Evolutionary conservation across 2,888 invertebrate species (phyloP), one percentile per base, ranked within the genome.

Genomic region (Pyrgus malvae): DNA sequence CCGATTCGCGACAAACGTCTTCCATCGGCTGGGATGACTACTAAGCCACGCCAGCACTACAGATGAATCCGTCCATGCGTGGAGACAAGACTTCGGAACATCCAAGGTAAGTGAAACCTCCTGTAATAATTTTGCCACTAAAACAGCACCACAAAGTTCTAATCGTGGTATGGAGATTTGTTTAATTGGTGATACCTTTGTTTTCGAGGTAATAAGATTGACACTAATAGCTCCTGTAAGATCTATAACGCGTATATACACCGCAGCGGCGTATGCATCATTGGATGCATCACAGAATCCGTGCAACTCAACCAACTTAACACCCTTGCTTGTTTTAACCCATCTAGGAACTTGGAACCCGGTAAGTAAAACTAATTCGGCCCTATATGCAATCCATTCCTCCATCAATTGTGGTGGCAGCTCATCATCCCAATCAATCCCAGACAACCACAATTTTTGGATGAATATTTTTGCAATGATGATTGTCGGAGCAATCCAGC

Each of bases 391-490:
- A 12, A 37, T 6, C 67, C 65, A 69, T 17, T 67, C 62, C 2
- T 55, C n/a, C 12, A 60, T 5, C 2, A 68, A 35, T 2, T 44
- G 16, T 1, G 12, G 5, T 23, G 62, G 54, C 2, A 69, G 9
- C 6, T 58, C 59, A 1, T 70, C 64, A 56, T 72, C 70, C 72
- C 74, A 74, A 0, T 19, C 58, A 12, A 63, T 38, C 3, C 68
- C 68, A 1, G 60, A 44, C 9, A 69, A 23, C 71, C 74, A 74
- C 2, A 72, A 38, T 45, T 60, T 64, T 51, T 73, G 70, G 2
- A 74, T 70, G 3, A 71, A 63, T 9, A 69, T 48, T 29, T 75
- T 71, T 0, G 68, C 64, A 7, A 23, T 46, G 9, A 72, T 57
- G 0, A 72, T 60, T 1, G 21, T 31, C 0, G 68, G 70, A 0